phyloP scores from a whole-genome alignment of 1,140 invertebrate genomes.

The Archegozetes longisetosus region DNA sequence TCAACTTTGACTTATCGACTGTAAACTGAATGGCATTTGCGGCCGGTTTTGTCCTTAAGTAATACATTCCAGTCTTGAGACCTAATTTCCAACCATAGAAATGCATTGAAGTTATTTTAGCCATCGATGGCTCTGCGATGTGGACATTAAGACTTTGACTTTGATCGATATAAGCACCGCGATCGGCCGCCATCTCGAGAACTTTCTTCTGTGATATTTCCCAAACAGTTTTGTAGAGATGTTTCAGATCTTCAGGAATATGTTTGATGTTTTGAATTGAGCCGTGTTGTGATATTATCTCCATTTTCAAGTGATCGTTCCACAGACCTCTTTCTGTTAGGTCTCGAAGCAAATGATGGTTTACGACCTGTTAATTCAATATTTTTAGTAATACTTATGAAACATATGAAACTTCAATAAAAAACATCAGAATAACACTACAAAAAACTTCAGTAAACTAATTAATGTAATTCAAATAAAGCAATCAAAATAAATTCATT shows the following conservation, averaged over 20 bases:
- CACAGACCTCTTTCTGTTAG: conserved; percentile 76
- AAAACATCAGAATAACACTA: too few relatives aligned
- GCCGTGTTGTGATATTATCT: conserved; percentile 75
- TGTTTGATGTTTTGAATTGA: conserved; percentile 79
- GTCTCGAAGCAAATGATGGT: conserved; percentile 88
- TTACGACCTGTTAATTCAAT: conserved; percentile 86
- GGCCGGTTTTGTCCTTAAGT: conserved; percentile 88
- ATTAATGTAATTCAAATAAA: too few relatives aligned
- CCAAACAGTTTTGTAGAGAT: conserved; percentile 96
- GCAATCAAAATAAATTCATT: too few relatives aligned
- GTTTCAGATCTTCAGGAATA: conserved; percentile 77
- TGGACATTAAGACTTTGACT: conserved; percentile 95
- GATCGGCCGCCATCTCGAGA: conserved; percentile 92
- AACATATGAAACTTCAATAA: too few relatives aligned
- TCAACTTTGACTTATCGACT: conserved; percentile 82
- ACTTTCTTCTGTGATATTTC: conserved; percentile 89
- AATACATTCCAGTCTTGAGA: conserved; percentile 98
- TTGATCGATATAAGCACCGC: conserved; percentile 96
- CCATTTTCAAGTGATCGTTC: conserved; percentile 92
- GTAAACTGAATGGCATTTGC: conserved; percentile 95
- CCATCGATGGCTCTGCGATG: conserved; percentile 81
- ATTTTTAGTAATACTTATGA: too few relatives aligned
- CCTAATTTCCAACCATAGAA: conserved; percentile 90
- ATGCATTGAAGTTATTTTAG: conserved; percentile 91
- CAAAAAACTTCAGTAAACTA: too few relatives aligned